Percentiles rank a stretch among this genome's conserved stretches.
These are phyloP conservation scores for Endotricha flammealis DNA, from an alignment of 2,888 invertebrate species.

Conservation along the genomic window DNA sequence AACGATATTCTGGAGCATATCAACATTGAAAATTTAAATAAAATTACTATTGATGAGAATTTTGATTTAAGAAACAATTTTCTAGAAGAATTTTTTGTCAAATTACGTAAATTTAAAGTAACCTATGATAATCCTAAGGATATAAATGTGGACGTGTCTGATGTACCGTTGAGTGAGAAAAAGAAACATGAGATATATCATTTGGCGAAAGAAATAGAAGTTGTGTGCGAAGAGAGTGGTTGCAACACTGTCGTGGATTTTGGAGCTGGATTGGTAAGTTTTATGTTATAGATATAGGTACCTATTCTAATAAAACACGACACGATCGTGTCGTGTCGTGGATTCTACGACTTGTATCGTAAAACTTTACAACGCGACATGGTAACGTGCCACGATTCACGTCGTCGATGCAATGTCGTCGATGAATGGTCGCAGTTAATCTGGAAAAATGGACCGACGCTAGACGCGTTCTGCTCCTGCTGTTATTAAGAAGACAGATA, in stretches of 20 bases:
- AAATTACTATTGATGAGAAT: slow-evolving; percentile 28
- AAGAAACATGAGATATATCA: slow-evolving; percentile 84
- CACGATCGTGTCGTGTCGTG: no score
- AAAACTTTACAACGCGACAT: no score
- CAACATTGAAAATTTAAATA: slow-evolving; percentile 46
- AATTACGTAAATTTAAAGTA: slow-evolving; percentile 33
- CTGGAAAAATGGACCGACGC: no score
- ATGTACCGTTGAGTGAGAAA: slow-evolving; percentile 74
- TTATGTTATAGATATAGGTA: slow-evolving; percentile 2
- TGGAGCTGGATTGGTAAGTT: slow-evolving; percentile 84
- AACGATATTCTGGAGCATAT: slow-evolving; percentile 74
- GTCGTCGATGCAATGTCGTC: no score
- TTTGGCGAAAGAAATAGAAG: slow-evolving; percentile 76
- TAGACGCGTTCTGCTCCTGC: no score
- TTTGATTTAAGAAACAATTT: slow-evolving; percentile 34
- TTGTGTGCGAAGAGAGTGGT: slow-evolving; percentile 58
- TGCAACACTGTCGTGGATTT: slow-evolving; percentile 82
- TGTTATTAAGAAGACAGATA: no score
- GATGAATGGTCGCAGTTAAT: no score
- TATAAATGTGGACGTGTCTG: slow-evolving; percentile 28
- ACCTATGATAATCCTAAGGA: slow-evolving; percentile 27
- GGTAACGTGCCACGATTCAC: no score
- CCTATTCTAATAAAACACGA: no score
- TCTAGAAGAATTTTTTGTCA: slow-evolving; percentile 36
- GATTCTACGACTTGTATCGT: no score